Base-by-base conservation (phyloP, 2,888 invertebrate genomes). In the Rotaria socialis region DNA sequence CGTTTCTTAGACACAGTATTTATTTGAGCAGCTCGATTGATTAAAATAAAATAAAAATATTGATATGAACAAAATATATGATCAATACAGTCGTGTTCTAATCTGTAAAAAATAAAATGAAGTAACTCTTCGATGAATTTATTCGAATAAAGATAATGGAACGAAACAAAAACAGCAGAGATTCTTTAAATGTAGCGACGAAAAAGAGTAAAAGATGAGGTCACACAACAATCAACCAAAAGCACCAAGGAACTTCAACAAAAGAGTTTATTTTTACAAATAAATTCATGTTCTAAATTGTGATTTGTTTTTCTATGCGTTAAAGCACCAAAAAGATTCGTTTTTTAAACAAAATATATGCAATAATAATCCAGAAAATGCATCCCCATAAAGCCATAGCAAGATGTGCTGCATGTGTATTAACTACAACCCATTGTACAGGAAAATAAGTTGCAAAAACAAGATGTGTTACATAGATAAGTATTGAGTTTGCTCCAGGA, bases 401-500 rank as follows among this genome's bases (percentile, higher is more conserved):
- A 85, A 95, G 92, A 84, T 93, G 92, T 84, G 94, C 93, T 0
- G 92, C 91, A 90, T 96, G 95, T 0, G 94, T 93, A 35, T 93
- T 86, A 5, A 88, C 93, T 7, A 90, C 89, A 4, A 88, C 86
- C 67, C 92, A 92, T 43, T 94, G 91, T 3, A 92, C 91, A 0
- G 96, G 96, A 90, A 96, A 94, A 90, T 95, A 93, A 85, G 93
- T 92, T 87, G 94, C 93, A 88, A 95, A 93, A 5, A 96, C 90
- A 35, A 93, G 93, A 90, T 96, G 96, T 0, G 96, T 96, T 19
- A 95, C 93, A 91, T 96, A 97, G 89, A 97, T 92, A 2, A 95
- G 92, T 86, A 96, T 95, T 41, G 96, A 94, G 92, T 97, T 97
- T 93, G 96, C 95, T 22, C 97, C 97, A 22, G 85, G 94, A 87